phyloP scores from a whole-genome alignment of 2,113 vertebrate genomes.

The Peromyscus leucopus region DNA sequence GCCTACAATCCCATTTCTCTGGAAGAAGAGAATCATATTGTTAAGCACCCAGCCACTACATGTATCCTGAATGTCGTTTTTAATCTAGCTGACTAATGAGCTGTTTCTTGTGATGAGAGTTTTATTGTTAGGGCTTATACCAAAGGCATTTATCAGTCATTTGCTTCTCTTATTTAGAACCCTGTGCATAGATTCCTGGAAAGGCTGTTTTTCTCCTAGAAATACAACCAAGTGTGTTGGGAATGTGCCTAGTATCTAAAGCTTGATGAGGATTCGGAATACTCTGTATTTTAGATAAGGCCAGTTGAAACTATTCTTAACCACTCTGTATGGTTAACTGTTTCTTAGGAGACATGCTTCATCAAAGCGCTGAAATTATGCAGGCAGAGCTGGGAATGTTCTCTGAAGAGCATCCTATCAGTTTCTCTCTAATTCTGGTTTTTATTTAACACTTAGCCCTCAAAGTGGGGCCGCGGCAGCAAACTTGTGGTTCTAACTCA shows the following conservation, averaged over 20 bases:
- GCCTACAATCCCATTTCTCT: not conserved
- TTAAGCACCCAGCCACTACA: slow-evolving; percentile 14
- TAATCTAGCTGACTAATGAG: slow-evolving; percentile 81
- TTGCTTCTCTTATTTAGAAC: slow-evolving; percentile 39
- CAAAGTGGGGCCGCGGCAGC: slow-evolving; percentile 70
- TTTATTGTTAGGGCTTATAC: slow-evolving; percentile 56
- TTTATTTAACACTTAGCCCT: slow-evolving; percentile 82
- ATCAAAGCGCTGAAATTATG: slow-evolving; percentile 65
- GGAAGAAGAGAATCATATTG: slow-evolving; percentile 56
- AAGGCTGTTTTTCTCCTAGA: slow-evolving; percentile 47
- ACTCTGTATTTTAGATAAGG: slow-evolving; percentile 73
- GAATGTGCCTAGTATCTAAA: slow-evolving; percentile 67
- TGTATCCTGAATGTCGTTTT: slow-evolving; percentile 80
- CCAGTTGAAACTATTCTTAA: slow-evolving; percentile 74
- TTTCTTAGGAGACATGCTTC: slow-evolving; percentile 66
- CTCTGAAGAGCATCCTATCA: slow-evolving; percentile 84
- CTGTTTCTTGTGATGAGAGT: slow-evolving; percentile 77
- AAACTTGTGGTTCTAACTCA: slow-evolving; percentile 73
- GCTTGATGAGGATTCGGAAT: slow-evolving; percentile 69
- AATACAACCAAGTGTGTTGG: not conserved
- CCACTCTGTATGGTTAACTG: not conserved
- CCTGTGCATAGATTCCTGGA: slow-evolving; percentile 59
- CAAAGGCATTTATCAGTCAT: slow-evolving; percentile 41
- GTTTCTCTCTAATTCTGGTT: slow-evolving; percentile 83
- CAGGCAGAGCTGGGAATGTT: slow-evolving; percentile 81